Evolutionary conservation across 2,888 invertebrate genomes (phyloP).

Genomic region (Junonia oenone): DNA sequence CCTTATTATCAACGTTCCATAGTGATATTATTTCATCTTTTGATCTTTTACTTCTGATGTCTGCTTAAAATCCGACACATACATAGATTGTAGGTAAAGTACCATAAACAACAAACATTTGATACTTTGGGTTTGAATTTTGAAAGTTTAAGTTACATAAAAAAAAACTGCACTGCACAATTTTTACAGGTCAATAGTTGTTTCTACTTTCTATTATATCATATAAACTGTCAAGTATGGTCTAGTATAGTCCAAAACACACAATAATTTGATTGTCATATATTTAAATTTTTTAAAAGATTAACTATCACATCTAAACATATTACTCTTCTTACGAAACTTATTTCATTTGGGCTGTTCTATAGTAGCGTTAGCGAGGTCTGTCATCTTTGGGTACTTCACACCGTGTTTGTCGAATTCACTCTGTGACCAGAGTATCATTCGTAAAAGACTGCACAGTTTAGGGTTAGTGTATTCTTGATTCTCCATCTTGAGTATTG

Average conservation of each 20-base stretch:
- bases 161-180: too few relatives aligned
- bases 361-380: slow-evolving; percentile 90
- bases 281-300: neutral
- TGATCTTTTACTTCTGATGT: too few relatives aligned
- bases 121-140: too few relatives aligned
- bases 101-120: neutral
- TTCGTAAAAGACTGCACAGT: slow-evolving; percentile 92
- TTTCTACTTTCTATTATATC: neutral
- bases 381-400: slow-evolving; percentile 97
- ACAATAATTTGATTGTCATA: neutral
- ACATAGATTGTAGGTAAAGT: neutral
- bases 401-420: slow-evolving; percentile 96
- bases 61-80: too few relatives aligned
- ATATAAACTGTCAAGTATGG: neutral
- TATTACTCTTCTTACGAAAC: slow-evolving; percentile 17
- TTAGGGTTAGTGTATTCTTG: slow-evolving; percentile 94
- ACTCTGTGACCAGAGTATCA: slow-evolving; percentile 97
- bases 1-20: too few relatives aligned
- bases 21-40: too few relatives aligned
- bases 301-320: slow-evolving; percentile 20
- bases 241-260: neutral
- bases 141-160: too few relatives aligned
- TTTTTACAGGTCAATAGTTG: too few relatives aligned
- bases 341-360: slow-evolving; percentile 83
- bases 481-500: slow-evolving; percentile 96